Evolutionary conservation across 92 coral and sea anemone genomes (phyloP).

Genomic region (Zoanthus gigantus): DNA sequence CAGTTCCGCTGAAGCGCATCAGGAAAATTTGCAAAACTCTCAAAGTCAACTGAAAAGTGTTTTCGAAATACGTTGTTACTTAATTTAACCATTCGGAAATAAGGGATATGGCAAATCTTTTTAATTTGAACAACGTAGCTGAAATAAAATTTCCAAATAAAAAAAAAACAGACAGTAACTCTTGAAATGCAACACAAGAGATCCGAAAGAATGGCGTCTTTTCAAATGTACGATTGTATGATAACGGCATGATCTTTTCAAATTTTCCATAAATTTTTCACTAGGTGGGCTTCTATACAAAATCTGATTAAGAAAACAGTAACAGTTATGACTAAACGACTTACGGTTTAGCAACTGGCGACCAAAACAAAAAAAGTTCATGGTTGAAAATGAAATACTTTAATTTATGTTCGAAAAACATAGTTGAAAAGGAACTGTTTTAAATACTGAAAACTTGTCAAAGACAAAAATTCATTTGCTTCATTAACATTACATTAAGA

Average conservation of each 20-base stretch:
- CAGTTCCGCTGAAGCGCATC: background rate
- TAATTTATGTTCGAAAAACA: background rate
- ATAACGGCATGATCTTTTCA: conserved; percentile 11
- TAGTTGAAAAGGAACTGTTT: conserved; percentile 12
- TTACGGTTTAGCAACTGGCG: background rate
- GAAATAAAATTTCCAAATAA: background rate
- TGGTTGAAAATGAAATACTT: background rate
- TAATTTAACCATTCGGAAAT: background rate
- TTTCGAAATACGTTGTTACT: background rate
- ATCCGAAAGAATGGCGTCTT: background rate
- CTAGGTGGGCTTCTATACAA: conserved; percentile 22
- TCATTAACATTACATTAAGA: conserved; percentile 29
- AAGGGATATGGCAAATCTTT: background rate
- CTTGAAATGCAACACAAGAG: background rate
- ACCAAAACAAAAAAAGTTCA: background rate
- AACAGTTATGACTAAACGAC: background rate
- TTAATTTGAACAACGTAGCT: conserved; percentile 7
- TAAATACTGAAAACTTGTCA: conserved; percentile 12
- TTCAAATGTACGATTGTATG: background rate
- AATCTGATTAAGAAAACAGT: conserved; percentile 6
- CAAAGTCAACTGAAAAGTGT: conserved; percentile 4
- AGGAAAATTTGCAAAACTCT: background rate
- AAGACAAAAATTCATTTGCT: conserved; percentile 15
- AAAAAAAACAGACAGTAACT: background rate
- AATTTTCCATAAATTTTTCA: conserved; percentile 18